Evolutionary conservation across 2,888 invertebrate genomes (phyloP), one percentile per base, ranked within the genome.

Genomic region (Poecilobothrus nobilitatus): DNA sequence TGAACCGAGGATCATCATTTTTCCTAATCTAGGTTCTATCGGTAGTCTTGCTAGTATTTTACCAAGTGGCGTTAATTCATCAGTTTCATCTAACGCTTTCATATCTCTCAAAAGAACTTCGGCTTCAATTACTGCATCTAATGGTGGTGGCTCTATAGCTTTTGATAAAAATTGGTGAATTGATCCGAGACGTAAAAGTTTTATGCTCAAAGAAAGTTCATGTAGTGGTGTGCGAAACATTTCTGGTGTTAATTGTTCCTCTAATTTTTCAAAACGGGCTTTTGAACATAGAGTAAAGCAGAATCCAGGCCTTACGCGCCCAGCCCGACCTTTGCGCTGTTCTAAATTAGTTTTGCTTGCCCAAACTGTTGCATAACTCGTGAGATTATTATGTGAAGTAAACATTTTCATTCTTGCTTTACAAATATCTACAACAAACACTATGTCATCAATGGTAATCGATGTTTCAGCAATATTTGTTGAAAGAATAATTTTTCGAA

Each of bases 401-500:
- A 97, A 98, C 78, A 97, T 85, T 79, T 98, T 97, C 89, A 97
- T 94, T 80, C 97, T 96, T 0, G 95, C 93, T 82, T 97, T 97
- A 84, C 98, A 97, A 64, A 93, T 92, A 80, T 99, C 98, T 71
- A 99, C 92, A 0, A 99, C 98, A 82, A 91, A 98, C 1, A 98
- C 97, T 2, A 99, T 95, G 78, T 99, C 99, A 81, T 99, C 93
- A 74, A 99, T 99, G 0, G 98, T 99, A 73, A 99, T 94, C 8
- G 96, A 96, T 0, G 97, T 95, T 83, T 99, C 99, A 0, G 98
- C 98, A 77, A 99, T 97, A 80, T 99, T 99, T 3, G 99, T 99
- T 0, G 97, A 91, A 20, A 99, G 83, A 76, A 99, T 98, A 68
- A 98, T 91, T 91, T 91, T 97, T 2, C 91, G 94, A 8, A 95